Conservation (phyloP, 2,113 vertebrate genomes). For the Syrmaticus mikado region DNA sequence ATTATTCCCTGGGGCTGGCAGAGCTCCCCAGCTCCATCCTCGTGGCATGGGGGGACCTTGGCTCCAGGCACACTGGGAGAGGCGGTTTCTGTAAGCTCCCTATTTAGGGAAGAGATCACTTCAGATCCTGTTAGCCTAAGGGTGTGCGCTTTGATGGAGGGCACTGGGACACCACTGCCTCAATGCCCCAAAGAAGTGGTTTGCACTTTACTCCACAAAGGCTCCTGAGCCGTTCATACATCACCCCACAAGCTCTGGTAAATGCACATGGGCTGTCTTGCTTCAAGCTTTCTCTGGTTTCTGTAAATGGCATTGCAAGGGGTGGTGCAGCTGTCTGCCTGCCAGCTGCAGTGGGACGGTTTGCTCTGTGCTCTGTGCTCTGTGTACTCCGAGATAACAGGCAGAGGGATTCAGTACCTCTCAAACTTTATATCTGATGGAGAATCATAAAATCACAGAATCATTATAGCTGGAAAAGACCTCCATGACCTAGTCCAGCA, state of each 20-base stretch:
- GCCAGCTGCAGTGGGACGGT: background rate
- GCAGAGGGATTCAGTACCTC: background rate
- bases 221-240: background rate
- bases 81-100: background rate
- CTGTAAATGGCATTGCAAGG: background rate
- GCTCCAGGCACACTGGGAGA: accelerated
- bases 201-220: background rate
- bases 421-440: background rate
- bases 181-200: background rate
- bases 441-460: no score
- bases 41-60: background rate
- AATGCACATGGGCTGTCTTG: background rate
- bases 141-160: background rate
- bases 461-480: no score
- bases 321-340: background rate
- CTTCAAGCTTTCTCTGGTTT: background rate
- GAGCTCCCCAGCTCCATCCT: background rate
- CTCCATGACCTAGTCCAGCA: no score
- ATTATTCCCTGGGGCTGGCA: constrained; percentile 31
- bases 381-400: background rate
- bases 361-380: background rate
- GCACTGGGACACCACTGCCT: background rate
- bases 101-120: background rate
- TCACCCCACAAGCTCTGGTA: background rate
- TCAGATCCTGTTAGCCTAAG: background rate